Conservation (phyloP, 2,797 vertebrate species). For the Pyrocephalus nanus region DNA sequence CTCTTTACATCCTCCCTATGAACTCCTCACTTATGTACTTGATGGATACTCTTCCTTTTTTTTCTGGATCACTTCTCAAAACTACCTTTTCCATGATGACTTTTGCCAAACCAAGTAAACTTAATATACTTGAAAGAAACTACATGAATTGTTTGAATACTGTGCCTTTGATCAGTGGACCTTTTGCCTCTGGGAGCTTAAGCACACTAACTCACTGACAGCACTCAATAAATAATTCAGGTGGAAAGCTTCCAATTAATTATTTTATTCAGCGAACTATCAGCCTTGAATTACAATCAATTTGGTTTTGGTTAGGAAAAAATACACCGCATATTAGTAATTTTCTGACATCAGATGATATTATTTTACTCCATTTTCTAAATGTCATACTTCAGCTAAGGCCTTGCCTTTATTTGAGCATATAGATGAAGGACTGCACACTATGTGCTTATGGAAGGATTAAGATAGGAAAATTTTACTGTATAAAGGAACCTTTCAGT, state of each 20-base stretch:
- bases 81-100: slow-evolving; percentile 7
- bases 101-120: neutral
- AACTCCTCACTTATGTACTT: neutral
- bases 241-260: slow-evolving; percentile 12
- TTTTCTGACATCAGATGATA: slow-evolving; percentile 26
- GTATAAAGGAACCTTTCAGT: neutral
- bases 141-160: slow-evolving; percentile 1
- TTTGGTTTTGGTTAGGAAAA: neutral
- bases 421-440: neutral
- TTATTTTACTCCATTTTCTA: neutral
- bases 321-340: neutral
- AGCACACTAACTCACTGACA: neutral
- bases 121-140: slow-evolving; percentile 33
- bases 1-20: neutral
- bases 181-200: neutral
- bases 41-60: neutral
- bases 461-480: neutral
- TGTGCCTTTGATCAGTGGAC: slow-evolving; percentile 41
- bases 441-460: slow-evolving; percentile 4
- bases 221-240: neutral
- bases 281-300: neutral
- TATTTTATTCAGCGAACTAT: neutral
- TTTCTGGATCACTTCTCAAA: slow-evolving; percentile 49
- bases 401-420: slow-evolving; percentile 12
- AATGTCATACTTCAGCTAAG: neutral